Evolutionary conservation across 2,888 invertebrate genomes (phyloP).

Genomic region (Mystacides longicornis): DNA sequence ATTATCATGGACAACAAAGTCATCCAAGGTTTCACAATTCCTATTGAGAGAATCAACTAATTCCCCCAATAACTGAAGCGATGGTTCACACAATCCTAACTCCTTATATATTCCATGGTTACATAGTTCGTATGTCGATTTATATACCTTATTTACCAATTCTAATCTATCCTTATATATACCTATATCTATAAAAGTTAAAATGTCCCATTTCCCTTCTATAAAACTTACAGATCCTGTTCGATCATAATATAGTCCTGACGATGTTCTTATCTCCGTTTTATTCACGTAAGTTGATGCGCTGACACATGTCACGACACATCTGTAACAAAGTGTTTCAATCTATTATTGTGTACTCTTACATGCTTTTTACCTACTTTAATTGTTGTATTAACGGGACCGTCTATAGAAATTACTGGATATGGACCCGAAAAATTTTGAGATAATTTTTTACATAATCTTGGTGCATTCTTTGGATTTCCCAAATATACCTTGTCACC

Average conservation of each 20-base stretch:
- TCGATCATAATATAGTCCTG: neutral
- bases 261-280: neutral
- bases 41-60: neutral
- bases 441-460: no score
- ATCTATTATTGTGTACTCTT: slow-evolving; percentile 23
- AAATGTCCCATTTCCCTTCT: neutral
- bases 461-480: no score
- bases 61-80: neutral
- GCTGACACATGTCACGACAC: neutral
- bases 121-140: neutral
- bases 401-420: no score
- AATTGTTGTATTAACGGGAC: no score
- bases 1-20: neutral
- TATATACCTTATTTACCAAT: neutral
- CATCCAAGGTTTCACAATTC: neutral
- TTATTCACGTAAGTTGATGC: neutral
- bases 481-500: no score
- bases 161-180: neutral
- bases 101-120: neutral
- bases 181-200: neutral
- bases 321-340: slow-evolving; percentile 9
- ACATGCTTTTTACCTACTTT: slow-evolving; percentile 24
- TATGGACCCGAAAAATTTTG: no score
- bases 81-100: neutral
- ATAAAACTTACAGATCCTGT: neutral